phyloP scores from a whole-genome alignment of 2,888 invertebrate genomes.

The Drosophila suboccidentalis region DNA sequence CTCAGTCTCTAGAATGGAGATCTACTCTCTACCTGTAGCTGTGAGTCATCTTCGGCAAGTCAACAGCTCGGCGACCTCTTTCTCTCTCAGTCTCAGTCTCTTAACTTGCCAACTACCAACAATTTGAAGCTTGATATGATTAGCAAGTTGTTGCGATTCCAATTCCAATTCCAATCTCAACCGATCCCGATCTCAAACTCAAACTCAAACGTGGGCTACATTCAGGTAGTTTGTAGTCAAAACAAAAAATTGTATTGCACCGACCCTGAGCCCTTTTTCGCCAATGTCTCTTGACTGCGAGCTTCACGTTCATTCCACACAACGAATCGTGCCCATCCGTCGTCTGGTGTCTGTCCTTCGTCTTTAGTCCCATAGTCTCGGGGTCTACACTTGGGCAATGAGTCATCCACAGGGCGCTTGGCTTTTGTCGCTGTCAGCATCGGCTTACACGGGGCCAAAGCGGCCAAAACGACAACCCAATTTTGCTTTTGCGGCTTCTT shows the following conservation, averaged over 20 bases:
- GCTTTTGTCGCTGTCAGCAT: constrained; percentile 38
- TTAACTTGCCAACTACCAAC: constrained; percentile 57
- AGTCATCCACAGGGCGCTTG: constrained; percentile 43
- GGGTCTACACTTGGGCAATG: constrained; percentile 46
- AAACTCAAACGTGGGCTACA: constrained; percentile 27
- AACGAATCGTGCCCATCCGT: constrained; percentile 55
- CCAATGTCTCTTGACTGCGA: constrained; percentile 38
- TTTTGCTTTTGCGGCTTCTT: constrained; percentile 47
- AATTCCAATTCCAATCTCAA: not conserved
- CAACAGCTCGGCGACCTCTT: constrained; percentile 25
- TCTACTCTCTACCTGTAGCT: constrained; percentile 40
- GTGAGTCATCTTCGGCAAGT: constrained; percentile 60
- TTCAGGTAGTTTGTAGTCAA: constrained; percentile 61
- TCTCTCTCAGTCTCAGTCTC: constrained; percentile 3
- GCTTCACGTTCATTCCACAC: constrained; percentile 47
- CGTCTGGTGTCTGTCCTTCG: constrained; percentile 5
- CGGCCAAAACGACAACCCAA: constrained; percentile 46
- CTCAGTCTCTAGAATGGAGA: not conserved
- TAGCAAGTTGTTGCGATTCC: constrained; percentile 63
- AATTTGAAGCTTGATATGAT: constrained; percentile 76
- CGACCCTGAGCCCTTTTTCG: constrained; percentile 67
- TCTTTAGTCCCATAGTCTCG: constrained; percentile 12
- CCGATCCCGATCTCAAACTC: not conserved
- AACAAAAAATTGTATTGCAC: constrained; percentile 34
- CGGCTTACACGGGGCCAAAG: constrained; percentile 30